These are phyloP conservation scores for Cuculus canorus DNA, from an alignment of 2,797 vertebrate species.

Conservation along the genomic window DNA sequence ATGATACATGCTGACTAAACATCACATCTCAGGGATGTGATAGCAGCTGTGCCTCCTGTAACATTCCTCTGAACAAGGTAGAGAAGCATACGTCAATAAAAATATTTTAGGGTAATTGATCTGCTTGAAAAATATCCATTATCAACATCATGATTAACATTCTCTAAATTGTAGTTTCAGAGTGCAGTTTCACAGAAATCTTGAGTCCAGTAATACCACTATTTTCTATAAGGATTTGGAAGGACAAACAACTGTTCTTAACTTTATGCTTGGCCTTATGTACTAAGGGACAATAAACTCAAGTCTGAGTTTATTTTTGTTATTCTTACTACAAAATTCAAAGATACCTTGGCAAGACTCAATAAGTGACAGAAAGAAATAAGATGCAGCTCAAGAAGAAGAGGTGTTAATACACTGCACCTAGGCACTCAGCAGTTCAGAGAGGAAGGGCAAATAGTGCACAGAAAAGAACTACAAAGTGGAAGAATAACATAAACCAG, in stretches of 20 bases:
- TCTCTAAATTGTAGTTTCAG: background rate
- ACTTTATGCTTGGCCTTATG: accelerated
- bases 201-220: background rate
- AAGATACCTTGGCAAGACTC: background rate
- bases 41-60: background rate
- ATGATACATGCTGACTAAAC: background rate
- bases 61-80: background rate
- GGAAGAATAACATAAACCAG: background rate
- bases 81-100: background rate
- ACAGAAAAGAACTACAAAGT: background rate
- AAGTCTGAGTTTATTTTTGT: background rate
- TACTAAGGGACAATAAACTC: background rate
- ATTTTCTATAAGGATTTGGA: background rate
- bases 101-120: background rate
- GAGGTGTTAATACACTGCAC: background rate
- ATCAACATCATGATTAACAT: accelerated
- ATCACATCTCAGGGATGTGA: background rate
- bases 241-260: background rate
- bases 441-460: background rate
- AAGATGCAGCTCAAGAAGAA: background rate
- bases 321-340: background rate
- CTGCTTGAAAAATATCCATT: background rate
- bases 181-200: background rate
- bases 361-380: background rate
- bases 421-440: background rate